These are phyloP conservation scores for Sminthopsis crassicaudata DNA, from an alignment of 2,113 vertebrate species.

Conservation along the genomic window DNA sequence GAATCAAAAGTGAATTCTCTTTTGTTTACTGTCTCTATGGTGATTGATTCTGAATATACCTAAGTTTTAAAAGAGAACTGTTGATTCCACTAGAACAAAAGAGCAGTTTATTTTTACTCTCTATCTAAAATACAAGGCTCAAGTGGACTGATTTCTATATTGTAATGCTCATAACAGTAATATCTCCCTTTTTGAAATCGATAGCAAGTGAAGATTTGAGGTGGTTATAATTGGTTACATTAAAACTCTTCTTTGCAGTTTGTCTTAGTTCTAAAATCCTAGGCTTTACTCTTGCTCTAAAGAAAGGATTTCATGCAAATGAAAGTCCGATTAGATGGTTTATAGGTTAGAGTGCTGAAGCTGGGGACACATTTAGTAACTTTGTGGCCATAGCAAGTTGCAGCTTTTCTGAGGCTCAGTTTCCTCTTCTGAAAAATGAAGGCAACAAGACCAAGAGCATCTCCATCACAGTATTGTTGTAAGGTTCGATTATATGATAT, in stretches of 20 bases:
- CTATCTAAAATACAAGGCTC: background rate
- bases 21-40: slow-evolving; percentile 85
- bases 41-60: slow-evolving; percentile 76
- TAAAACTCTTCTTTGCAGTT: background rate
- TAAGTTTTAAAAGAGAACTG: slow-evolving; percentile 12
- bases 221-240: background rate
- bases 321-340: background rate
- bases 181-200: background rate
- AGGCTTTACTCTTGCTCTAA: background rate
- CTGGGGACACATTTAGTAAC: background rate
- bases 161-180: background rate
- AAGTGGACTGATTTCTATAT: background rate
- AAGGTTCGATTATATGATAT: background rate
- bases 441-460: background rate
- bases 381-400: background rate
- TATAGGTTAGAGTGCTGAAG: background rate
- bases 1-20: slow-evolving; percentile 21
- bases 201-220: background rate
- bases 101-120: background rate
- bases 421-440: background rate
- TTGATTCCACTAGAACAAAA: slow-evolving; percentile 40
- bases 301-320: background rate
- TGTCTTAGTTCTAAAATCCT: background rate
- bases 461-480: background rate
- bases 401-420: background rate